Base-by-base conservation (phyloP, 2,888 invertebrate genomes). In the Tholera decimalis region DNA sequence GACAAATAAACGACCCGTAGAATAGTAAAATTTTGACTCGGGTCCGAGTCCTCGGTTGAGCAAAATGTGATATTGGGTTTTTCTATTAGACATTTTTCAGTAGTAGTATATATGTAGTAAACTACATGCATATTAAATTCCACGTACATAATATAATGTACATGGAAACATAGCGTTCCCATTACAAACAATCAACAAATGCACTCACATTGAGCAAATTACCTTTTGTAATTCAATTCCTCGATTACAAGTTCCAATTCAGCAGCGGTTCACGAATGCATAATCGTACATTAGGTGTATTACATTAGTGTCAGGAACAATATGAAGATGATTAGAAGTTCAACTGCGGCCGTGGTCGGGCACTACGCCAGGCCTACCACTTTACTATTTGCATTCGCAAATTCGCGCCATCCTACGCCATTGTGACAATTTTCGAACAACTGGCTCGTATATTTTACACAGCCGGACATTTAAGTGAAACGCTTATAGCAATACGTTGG, bases 361-460 rank as follows among this genome's bases (percentile, higher is more conserved):
- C 81, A 79, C 60, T 9, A 24, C 56, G 83, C 80, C 80, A 81
- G 69, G 62, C 65, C 67, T 55, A 72, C 77, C 74, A 76, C 72
- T 84, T 83, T 83, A 79, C 80, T 80, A 83, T 83, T 83, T 72
- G 81, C 79, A 77, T 85, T 79, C 80, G 80, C 83, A 85, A 84
- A 87, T 88, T 87, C 79, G 59, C 85, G 80, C 84, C 71, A 68
- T 68, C 37, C 74, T 51, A 43, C 56, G 62, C 79, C 67, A 62
- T 77, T 76, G 73, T 79, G 78, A 85, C 83, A 79, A 83, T 84
- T 80, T 79, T 73, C 80, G 76, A 80, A 83, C 82, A 83, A 83
- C 84, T 85, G 83, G 83, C 82, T 82, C 82, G 80, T 84, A 86
- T 85, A 86, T 85, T 82, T 58, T 72, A 73, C 77, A 78, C 64